Conservation (phyloP, 2,888 invertebrate species). For the Netelia melanura region DNA sequence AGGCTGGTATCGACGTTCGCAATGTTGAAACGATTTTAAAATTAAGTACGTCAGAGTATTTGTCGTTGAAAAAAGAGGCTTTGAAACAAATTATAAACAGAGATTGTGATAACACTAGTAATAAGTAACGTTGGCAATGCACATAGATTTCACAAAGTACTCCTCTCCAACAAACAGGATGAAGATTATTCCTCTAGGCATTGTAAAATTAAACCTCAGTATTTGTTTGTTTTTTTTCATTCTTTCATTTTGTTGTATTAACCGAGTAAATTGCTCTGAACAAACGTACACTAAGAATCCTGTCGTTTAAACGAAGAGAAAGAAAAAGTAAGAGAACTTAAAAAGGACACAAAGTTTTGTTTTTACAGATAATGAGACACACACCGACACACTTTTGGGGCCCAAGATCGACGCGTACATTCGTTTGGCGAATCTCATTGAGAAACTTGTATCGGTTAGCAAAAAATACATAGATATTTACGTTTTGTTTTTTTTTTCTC, state of each 20-base stretch:
- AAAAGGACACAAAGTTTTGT: background rate
- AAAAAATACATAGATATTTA: slow-evolving; percentile 53
- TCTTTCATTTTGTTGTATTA: slow-evolving; percentile 41
- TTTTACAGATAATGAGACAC: slow-evolving; percentile 55
- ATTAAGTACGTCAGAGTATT: slow-evolving; percentile 73
- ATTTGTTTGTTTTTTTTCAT: background rate
- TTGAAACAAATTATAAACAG: slow-evolving; percentile 23
- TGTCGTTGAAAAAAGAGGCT: slow-evolving; percentile 66
- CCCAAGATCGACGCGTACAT: slow-evolving; percentile 41
- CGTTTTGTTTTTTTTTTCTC: slow-evolving; percentile 12
- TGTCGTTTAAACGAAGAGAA: slow-evolving; percentile 25
- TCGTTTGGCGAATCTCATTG: slow-evolving; percentile 4
- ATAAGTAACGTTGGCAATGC: too few species aligned
- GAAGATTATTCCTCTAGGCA: slow-evolving; percentile 34
- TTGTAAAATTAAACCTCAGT: slow-evolving; percentile 30
- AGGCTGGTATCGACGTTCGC: slow-evolving; percentile 61
- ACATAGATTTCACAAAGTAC: too few species aligned
- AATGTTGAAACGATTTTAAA: slow-evolving; percentile 71
- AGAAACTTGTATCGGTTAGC: slow-evolving; percentile 25
- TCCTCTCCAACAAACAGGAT: background rate
- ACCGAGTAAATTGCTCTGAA: slow-evolving; percentile 62
- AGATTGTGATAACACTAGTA: too few species aligned
- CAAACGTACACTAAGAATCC: slow-evolving; percentile 33
- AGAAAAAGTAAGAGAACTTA: slow-evolving; percentile 4
- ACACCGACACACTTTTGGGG: slow-evolving; percentile 16